These are phyloP conservation scores for Molanna angustata DNA, from an alignment of 2,888 invertebrate genomes.

Conservation along the genomic window DNA sequence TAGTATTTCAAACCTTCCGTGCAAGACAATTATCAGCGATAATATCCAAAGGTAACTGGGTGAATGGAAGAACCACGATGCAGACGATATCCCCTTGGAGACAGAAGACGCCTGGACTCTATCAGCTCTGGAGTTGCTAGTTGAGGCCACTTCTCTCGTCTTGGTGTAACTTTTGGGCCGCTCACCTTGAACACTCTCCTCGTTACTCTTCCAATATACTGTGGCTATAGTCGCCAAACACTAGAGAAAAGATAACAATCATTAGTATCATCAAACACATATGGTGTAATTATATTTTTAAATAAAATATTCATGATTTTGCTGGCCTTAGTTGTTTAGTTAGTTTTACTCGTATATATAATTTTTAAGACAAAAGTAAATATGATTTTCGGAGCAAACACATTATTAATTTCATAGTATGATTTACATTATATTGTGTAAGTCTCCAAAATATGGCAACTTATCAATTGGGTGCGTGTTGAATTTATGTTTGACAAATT, in stretches of 20 bases:
- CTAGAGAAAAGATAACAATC: constrained; percentile 40
- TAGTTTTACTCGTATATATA: too few species aligned
- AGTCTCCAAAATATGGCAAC: too few species aligned
- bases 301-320: too few species aligned
- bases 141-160: constrained; percentile 67
- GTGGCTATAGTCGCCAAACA: constrained; percentile 86
- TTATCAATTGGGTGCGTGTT: too few species aligned
- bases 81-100: constrained; percentile 40
- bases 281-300: too few species aligned
- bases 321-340: too few species aligned
- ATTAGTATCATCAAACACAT: background rate
- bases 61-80: constrained; percentile 33
- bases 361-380: too few species aligned
- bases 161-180: constrained; percentile 73
- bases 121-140: constrained; percentile 68
- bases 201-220: constrained; percentile 84
- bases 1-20: constrained; percentile 22
- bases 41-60: constrained; percentile 32
- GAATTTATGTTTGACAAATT: too few species aligned
- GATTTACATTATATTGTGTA: too few species aligned
- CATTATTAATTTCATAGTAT: too few species aligned
- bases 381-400: too few species aligned
- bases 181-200: constrained; percentile 80
- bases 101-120: constrained; percentile 65
- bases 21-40: constrained; percentile 25